Evolutionary conservation across 2,113 vertebrate genomes (phyloP).

Genomic region (Dendropsophus ebraccatus): DNA sequence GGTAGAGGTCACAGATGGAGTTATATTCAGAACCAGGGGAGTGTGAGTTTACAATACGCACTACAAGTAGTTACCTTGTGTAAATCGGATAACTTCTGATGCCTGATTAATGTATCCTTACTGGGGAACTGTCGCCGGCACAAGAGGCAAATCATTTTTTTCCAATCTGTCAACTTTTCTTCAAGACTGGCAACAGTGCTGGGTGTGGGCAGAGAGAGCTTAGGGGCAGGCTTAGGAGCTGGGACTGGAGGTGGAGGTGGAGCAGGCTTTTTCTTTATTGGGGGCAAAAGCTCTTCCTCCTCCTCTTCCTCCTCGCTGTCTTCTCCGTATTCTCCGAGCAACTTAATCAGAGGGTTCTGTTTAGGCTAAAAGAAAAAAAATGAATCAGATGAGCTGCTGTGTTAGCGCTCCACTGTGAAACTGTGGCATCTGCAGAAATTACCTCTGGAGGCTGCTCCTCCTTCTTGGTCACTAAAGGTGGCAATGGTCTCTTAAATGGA

Average conservation of each 20-base stretch:
- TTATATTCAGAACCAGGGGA: not conserved
- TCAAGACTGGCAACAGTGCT: constrained; percentile 70
- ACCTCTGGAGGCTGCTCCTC: constrained; percentile 79
- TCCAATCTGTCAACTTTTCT: constrained; percentile 85
- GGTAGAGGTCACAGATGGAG: not conserved
- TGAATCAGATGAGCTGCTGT: not conserved
- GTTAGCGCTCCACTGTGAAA: too few relatives aligned
- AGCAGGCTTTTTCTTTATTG: constrained; percentile 47
- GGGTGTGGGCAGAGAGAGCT: not conserved
- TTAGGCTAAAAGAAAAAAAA: constrained; percentile 75
- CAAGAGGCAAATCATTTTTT: constrained; percentile 87
- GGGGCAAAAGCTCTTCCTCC: constrained; percentile 78
- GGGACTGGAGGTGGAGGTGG: constrained; percentile 65
- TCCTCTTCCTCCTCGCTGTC: constrained; percentile 95
- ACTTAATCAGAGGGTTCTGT: constrained; percentile 89
- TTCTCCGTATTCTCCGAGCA: constrained; percentile 92
- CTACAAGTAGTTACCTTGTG: constrained; percentile 79
- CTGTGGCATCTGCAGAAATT: constrained; percentile 57
- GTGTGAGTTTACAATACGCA: not conserved
- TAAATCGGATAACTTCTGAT: constrained; percentile 90
- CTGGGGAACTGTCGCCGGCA: constrained; percentile 90
- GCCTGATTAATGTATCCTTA: constrained; percentile 87
- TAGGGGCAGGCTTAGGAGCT: not conserved
- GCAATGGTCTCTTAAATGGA: constrained; percentile 94
- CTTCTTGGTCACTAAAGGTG: constrained; percentile 87